Percentiles rank a stretch among this genome's conserved stretches.
phyloP scores from a whole-genome alignment of 2,888 invertebrate species.

The Conus canariensis region DNA sequence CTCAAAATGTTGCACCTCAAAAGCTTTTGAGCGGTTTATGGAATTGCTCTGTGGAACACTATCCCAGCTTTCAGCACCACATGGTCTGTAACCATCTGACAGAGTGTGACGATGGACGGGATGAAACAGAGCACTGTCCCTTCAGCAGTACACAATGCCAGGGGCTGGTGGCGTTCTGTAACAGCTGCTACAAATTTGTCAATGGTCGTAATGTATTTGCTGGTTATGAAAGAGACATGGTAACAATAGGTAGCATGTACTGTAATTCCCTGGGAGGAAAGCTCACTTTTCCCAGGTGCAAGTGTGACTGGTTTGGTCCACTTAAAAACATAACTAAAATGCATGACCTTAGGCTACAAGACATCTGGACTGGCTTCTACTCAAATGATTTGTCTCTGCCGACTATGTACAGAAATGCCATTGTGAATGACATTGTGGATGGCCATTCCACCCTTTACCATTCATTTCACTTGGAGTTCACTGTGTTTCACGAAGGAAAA shows the following conservation, averaged over 20 bases:
- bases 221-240: not conserved
- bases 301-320: not conserved
- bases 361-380: not conserved
- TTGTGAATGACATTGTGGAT: not conserved
- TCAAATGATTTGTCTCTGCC: not conserved
- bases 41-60: conserved; percentile 22
- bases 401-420: not conserved
- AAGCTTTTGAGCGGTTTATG: not conserved
- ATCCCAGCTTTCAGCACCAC: conserved; percentile 14
- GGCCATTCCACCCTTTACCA: not conserved
- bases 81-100: conserved; percentile 20
- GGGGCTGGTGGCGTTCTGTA: not conserved
- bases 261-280: not conserved
- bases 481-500: not conserved
- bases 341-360: not conserved
- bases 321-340: not conserved
- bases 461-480: not conserved
- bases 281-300: not conserved
- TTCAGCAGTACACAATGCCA: not conserved
- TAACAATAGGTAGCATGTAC: not conserved
- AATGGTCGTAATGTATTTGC: not conserved
- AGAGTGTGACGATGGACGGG: conserved; percentile 32
- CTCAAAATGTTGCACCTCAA: not conserved
- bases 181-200: not conserved
- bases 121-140: conserved; percentile 20